Evolutionary conservation across 2,888 invertebrate species (phyloP).

Genomic region (Crocallis elinguaria): DNA sequence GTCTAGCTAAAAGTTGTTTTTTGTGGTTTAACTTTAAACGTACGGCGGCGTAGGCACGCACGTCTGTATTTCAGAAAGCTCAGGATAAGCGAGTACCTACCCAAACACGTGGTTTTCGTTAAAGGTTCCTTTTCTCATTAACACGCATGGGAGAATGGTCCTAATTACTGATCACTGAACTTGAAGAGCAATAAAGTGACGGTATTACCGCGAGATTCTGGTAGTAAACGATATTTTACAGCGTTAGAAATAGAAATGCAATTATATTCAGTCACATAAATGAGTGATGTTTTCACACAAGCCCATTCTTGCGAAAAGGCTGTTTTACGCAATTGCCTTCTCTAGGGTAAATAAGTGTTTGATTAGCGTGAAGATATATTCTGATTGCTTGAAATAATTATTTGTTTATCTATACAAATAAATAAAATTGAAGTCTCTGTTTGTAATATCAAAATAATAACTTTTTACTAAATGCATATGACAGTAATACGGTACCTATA

Average conservation of each 20-base stretch:
- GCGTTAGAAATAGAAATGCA: slow-evolving; percentile 48
- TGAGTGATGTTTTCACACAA: slow-evolving; percentile 48
- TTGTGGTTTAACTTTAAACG: too few species aligned
- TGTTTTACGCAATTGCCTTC: slow-evolving; percentile 53
- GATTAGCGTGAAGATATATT: slow-evolving; percentile 51
- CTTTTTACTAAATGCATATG: too few species aligned
- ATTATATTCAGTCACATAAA: slow-evolving; percentile 54
- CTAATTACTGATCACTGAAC: slow-evolving; percentile 18
- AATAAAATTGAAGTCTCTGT: too few species aligned
- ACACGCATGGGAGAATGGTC: slow-evolving; percentile 4
- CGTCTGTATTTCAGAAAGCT: too few species aligned
- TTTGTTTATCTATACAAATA: neutral
- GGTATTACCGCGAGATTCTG: slow-evolving; percentile 35
- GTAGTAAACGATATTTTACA: slow-evolving; percentile 45
- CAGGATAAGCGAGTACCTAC: too few species aligned
- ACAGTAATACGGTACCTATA: too few species aligned
- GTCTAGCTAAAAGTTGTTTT: too few species aligned
- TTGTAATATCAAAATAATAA: too few species aligned
- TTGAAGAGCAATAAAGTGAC: slow-evolving; percentile 29
- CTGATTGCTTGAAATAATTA: neutral
- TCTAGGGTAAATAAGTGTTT: slow-evolving; percentile 51
- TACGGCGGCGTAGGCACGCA: too few species aligned
- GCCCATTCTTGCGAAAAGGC: slow-evolving; percentile 20
- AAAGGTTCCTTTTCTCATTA: neutral
- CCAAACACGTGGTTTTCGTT: too few species aligned